Evolutionary conservation across 1,140 invertebrate species (phyloP).

Genomic region (Ceratoteleas bidentatus): DNA sequence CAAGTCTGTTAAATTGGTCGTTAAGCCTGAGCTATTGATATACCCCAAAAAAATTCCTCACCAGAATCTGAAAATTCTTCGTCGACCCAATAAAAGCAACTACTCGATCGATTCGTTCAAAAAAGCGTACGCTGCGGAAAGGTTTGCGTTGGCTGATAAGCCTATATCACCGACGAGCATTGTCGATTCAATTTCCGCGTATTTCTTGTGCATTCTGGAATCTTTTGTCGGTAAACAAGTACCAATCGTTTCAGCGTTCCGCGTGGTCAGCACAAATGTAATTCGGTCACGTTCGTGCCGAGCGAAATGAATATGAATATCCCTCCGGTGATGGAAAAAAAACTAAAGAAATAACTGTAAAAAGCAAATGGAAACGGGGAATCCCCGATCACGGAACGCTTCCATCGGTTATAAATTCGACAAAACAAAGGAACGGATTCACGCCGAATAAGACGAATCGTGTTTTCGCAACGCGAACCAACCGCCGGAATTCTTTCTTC

Average conservation of each 20-base stretch:
- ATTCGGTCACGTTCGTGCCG: conserved; percentile 17
- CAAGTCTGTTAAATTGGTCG: neutral
- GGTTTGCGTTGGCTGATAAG: too few relatives aligned
- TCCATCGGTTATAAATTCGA: conserved; percentile 13
- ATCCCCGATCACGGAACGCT: neutral
- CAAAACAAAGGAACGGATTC: conserved; percentile 14
- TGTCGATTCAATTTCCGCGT: conserved; percentile 9
- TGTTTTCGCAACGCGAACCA: conserved; percentile 7
- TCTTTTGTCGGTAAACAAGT: conserved; percentile 15
- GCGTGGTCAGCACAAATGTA: conserved; percentile 13
- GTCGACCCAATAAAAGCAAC: neutral
- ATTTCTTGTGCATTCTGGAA: conserved; percentile 6
- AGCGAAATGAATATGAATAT: conserved; percentile 29
- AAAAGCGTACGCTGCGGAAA: too few relatives aligned
- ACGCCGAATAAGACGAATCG: conserved; percentile 24
- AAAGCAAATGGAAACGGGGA: neutral
- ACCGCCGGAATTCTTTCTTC: conserved; percentile 25
- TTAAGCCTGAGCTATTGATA: too few relatives aligned
- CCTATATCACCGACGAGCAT: neutral
- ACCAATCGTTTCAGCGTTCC: conserved; percentile 8
- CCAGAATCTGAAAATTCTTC: neutral
- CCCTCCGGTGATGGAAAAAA: neutral
- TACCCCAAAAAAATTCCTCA: too few relatives aligned
- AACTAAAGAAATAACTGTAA: neutral
- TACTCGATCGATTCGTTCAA: too few relatives aligned